phyloP scores from a whole-genome alignment of 2,888 invertebrate genomes.

The Uloborus plumipes region DNA sequence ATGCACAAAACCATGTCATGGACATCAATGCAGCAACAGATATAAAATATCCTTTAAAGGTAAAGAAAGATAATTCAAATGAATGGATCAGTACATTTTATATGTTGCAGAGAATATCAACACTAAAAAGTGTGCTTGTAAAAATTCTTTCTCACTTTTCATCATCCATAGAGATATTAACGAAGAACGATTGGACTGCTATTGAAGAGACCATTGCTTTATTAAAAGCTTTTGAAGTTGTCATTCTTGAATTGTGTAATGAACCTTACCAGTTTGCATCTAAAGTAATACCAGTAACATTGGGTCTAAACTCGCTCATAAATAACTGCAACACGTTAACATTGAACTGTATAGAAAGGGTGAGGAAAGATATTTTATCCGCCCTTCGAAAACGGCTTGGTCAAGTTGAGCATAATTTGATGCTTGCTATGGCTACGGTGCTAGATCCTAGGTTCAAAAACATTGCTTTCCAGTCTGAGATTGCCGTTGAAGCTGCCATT shows the following conservation, averaged over 20 bases:
- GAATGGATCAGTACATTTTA: slow-evolving; percentile 60
- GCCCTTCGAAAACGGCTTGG: slow-evolving; percentile 37
- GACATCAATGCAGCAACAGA: slow-evolving; percentile 53
- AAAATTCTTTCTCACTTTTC: slow-evolving; percentile 33
- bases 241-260: slow-evolving; percentile 55
- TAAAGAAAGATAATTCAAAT: slow-evolving; percentile 55
- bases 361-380: slow-evolving; percentile 44
- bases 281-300: slow-evolving; percentile 51
- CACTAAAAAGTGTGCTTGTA: slow-evolving; percentile 46
- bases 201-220: slow-evolving; percentile 59
- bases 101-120: slow-evolving; percentile 59
- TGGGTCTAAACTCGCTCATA: slow-evolving; percentile 46
- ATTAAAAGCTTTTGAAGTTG: slow-evolving; percentile 60
- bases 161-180: slow-evolving; percentile 25
- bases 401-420: slow-evolving; percentile 49
- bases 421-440: slow-evolving; percentile 57
- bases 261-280: slow-evolving; percentile 54
- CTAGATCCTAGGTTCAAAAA: slow-evolving; percentile 59
- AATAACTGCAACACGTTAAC: slow-evolving; percentile 53
- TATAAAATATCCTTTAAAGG: slow-evolving; percentile 53
- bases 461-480: slow-evolving; percentile 60
- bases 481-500: slow-evolving; percentile 53
- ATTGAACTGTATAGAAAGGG: slow-evolving; percentile 37
- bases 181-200: slow-evolving; percentile 54
- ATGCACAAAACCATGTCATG: slow-evolving; percentile 23